Evolutionary conservation across 2,113 vertebrate genomes (phyloP).

Genomic region (Meleagris gallopavo): DNA sequence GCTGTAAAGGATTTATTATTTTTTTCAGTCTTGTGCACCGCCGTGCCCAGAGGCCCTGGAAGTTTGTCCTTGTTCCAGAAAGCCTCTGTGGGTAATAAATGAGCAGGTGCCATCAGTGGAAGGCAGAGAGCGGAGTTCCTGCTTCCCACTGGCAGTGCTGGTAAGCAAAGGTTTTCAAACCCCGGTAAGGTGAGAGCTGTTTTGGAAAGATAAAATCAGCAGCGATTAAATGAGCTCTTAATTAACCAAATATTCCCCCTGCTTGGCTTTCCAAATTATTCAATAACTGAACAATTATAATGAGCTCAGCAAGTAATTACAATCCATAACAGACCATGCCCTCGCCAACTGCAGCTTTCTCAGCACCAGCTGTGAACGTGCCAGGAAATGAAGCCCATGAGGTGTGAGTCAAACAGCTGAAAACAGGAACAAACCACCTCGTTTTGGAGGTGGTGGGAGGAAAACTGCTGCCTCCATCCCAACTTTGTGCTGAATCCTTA

Average conservation of each 20-base stretch:
- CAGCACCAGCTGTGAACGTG: neutral
- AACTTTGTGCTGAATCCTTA: neutral
- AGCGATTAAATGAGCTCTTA: constrained; percentile 1
- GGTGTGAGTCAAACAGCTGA: neutral
- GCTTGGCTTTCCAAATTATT: constrained; percentile 18
- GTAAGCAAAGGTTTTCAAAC: neutral
- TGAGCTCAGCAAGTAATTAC: constrained; percentile 28
- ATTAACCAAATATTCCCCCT: constrained; percentile 39
- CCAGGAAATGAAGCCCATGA: neutral
- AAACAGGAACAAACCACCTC: neutral
- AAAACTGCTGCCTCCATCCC: neutral
- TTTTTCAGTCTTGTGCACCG: neutral
- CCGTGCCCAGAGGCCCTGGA: neutral
- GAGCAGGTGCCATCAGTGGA: neutral
- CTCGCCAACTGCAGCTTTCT: neutral
- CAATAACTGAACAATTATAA: constrained; percentile 49
- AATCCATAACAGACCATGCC: neutral
- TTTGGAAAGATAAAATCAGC: constrained; percentile 38
- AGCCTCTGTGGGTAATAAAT: neutral
- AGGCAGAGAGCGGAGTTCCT: neutral
- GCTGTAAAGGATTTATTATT: neutral
- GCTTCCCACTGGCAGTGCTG: neutral
- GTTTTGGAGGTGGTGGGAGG: neutral
- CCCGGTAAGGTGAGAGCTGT: neutral
- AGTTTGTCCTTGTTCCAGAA: neutral